phyloP scores from a whole-genome alignment of 2,113 vertebrate genomes.

The Upupa epops region DNA sequence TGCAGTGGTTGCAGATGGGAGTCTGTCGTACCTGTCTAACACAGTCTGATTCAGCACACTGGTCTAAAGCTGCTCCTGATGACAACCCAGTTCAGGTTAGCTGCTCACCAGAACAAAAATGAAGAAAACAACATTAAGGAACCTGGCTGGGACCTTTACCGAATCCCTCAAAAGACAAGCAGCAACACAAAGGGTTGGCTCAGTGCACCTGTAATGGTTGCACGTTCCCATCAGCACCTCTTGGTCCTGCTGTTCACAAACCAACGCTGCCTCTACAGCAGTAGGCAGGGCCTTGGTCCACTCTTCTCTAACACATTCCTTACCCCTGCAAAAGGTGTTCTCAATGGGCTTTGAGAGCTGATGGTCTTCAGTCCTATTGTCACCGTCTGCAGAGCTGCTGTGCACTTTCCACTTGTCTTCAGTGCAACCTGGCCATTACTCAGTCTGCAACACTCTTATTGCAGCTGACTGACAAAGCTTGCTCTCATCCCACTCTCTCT shows the following conservation, averaged over 20 bases:
- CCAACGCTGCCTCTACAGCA: not conserved
- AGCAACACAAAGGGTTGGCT: rapidly evolving
- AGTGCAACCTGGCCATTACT: not conserved
- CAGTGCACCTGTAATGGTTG: rapidly evolving
- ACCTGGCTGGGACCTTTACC: not conserved
- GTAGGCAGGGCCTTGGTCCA: rapidly evolving
- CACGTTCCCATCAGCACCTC: not conserved
- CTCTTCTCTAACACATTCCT: not conserved
- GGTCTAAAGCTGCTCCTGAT: not conserved
- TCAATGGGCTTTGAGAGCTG: not conserved
- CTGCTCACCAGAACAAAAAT: not conserved
- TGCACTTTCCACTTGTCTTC: not conserved
- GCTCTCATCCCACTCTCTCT: not conserved
- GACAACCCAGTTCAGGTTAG: not conserved
- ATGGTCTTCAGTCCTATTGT: rapidly evolving
- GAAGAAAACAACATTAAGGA: rapidly evolving
- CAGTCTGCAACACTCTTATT: not conserved
- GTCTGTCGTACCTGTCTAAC: not conserved
- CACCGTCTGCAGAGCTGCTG: not conserved
- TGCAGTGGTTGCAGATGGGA: not conserved
- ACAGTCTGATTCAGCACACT: not conserved
- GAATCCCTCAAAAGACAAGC: rapidly evolving
- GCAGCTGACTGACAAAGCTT: not conserved
- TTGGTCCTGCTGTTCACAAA: not conserved
- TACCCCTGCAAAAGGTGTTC: rapidly evolving